These are phyloP conservation scores for Apamea monoglypha DNA, from an alignment of 2,888 invertebrate genomes.

Conservation along the genomic window DNA sequence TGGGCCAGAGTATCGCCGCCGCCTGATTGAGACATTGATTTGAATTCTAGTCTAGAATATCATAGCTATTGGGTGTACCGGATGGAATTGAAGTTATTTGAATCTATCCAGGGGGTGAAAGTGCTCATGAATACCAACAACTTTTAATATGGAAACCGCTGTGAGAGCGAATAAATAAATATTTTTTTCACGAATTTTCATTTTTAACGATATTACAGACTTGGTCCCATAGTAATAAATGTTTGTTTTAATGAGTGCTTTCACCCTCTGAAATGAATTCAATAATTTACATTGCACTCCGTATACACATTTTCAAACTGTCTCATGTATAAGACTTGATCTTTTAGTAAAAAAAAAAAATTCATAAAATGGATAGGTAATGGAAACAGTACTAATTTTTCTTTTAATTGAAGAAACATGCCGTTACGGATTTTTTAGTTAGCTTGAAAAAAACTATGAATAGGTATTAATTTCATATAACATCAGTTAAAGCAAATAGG, in stretches of 20 bases:
- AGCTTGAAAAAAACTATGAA: neutral
- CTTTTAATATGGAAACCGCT: neutral
- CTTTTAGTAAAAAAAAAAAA: neutral
- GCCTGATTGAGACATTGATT: constrained; percentile 26
- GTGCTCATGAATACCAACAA: neutral
- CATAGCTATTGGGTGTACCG: too few species aligned
- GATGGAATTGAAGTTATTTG: neutral
- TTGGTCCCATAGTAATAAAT: neutral
- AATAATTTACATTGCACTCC: neutral
- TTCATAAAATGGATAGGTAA: neutral
- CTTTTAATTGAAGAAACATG: constrained; percentile 6
- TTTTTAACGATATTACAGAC: neutral
- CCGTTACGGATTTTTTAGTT: neutral
- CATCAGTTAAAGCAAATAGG: neutral
- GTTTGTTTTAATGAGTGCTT: neutral
- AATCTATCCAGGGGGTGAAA: neutral
- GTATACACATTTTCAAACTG: neutral
- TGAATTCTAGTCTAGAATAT: neutral
- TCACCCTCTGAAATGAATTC: neutral
- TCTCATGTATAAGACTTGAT: neutral
- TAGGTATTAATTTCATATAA: neutral
- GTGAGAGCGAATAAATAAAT: neutral
- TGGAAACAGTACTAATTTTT: neutral
- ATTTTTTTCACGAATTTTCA: neutral
- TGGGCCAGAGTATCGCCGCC: constrained; percentile 63